These are phyloP conservation scores for Fragum whitleyi DNA, from an alignment of 2,888 invertebrate genomes.

Conservation along the genomic window DNA sequence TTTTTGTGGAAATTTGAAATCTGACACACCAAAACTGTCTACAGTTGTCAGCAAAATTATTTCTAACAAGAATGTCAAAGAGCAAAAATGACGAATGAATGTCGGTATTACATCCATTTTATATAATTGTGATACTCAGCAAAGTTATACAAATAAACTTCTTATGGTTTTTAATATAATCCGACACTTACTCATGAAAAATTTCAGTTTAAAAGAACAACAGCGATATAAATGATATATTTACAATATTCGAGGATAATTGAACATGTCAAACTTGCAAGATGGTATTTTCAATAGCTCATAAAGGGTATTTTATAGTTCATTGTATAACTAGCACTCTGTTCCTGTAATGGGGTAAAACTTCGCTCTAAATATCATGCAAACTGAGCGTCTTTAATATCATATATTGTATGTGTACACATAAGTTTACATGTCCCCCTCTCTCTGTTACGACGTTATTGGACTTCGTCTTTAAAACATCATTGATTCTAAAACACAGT, in stretches of 20 bases:
- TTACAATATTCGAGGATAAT: neutral
- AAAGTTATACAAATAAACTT: conserved; percentile 12
- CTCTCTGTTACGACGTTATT: neutral
- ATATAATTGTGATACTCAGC: too few relatives aligned
- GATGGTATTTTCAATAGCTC: conserved; percentile 8
- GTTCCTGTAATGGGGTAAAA: neutral
- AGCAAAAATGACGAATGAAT: conserved; percentile 40
- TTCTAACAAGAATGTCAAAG: conserved; percentile 41
- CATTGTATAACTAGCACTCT: conserved; percentile 6
- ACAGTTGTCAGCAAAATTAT: conserved; percentile 45
- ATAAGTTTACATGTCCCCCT: too few relatives aligned
- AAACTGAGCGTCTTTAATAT: neutral
- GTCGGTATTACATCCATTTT: conserved; percentile 44
- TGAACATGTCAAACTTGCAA: conserved; percentile 11
- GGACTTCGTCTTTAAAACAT: neutral
- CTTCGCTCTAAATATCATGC: neutral
- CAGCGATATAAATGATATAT: neutral
- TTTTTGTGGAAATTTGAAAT: conserved; percentile 52
- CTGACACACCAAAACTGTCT: conserved; percentile 41
- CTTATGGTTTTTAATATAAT: too few relatives aligned
- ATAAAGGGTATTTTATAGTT: neutral
- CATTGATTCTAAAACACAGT: neutral
- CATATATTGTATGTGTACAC: too few relatives aligned
- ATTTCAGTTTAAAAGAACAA: too few relatives aligned
- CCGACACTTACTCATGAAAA: too few relatives aligned